phyloP scores from a whole-genome alignment of 2,797 vertebrate genomes.

The Gallinago stenura region DNA sequence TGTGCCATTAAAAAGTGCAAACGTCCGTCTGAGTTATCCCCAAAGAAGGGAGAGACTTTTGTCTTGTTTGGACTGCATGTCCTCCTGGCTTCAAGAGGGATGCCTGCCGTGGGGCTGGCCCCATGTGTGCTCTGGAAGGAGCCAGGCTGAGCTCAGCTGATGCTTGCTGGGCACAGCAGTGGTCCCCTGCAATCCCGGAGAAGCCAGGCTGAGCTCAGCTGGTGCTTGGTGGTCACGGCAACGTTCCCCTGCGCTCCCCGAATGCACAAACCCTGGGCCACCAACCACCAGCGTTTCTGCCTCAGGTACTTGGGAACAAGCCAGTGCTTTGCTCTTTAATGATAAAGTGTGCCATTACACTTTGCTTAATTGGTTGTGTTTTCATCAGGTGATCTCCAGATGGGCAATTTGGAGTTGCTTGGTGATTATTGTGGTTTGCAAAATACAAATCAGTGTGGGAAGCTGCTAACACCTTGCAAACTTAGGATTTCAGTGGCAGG shows the following conservation, averaged over 20 bases:
- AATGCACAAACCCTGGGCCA: accelerated
- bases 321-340: background rate
- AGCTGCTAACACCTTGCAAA: background rate
- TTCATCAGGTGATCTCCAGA: conserved; percentile 32
- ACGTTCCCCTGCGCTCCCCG: accelerated
- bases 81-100: accelerated
- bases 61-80: background rate
- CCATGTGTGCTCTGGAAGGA: accelerated
- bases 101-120: background rate
- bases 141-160: background rate
- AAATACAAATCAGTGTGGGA: conserved; percentile 40
- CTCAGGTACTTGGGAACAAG: background rate
- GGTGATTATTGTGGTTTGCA: conserved; percentile 22
- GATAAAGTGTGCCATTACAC: background rate
- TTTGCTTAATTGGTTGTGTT: conserved; percentile 7
- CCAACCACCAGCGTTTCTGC: background rate
- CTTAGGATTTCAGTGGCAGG: background rate
- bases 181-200: accelerated
- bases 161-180: background rate
- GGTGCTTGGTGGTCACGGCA: background rate
- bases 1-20: accelerated
- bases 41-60: background rate
- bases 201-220: background rate
- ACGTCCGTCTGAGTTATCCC: background rate
- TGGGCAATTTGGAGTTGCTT: background rate